phyloP scores from a whole-genome alignment of 2,113 vertebrate genomes.

The Saguinus imperator region DNA sequence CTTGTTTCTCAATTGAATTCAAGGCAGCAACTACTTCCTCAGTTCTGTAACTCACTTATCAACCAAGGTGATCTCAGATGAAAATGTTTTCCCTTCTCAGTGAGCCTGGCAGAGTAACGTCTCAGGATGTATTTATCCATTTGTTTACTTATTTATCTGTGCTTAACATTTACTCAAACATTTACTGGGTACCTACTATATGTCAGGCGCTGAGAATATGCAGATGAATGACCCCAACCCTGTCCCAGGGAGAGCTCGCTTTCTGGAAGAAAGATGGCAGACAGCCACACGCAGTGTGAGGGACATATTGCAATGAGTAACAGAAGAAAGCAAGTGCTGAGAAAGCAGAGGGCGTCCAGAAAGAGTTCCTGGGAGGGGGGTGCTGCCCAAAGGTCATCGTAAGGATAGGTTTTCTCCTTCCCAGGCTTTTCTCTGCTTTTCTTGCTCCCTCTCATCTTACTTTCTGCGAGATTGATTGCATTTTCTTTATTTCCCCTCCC shows the following conservation, averaged over 20 bases:
- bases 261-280: background rate
- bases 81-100: background rate
- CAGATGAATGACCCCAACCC: background rate
- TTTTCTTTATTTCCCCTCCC: background rate
- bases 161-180: background rate
- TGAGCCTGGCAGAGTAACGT: background rate
- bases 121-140: background rate
- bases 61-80: background rate
- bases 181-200: background rate
- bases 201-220: background rate
- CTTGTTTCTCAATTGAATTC: background rate
- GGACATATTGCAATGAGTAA: accelerated
- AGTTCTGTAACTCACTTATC: background rate
- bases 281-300: accelerated
- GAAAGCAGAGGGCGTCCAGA: no score
- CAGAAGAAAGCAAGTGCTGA: accelerated
- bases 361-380: no score
- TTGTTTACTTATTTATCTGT: background rate
- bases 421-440: background rate
- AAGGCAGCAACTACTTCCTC: background rate
- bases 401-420: background rate
- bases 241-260: background rate
- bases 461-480: background rate
- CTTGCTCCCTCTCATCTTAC: background rate
- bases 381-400: accelerated